phyloP scores from a whole-genome alignment of 2,888 invertebrate genomes.

The Anoncus sp. region DNA sequence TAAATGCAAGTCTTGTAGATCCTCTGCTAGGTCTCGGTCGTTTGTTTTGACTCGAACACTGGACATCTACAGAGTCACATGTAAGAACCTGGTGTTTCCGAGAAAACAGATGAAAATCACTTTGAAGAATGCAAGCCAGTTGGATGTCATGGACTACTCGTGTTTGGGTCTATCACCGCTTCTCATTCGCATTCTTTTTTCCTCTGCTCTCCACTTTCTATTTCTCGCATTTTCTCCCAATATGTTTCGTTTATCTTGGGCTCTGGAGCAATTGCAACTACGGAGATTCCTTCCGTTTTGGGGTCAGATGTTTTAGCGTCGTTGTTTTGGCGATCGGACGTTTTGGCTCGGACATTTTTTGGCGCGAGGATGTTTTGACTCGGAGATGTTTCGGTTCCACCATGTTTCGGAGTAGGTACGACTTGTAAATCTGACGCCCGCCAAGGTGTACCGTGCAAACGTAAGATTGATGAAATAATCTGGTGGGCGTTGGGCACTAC shows the following conservation, averaged over 20 bases:
- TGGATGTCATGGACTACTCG: conserved; percentile 55
- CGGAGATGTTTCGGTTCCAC: too few species aligned
- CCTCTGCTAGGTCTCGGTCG: conserved; percentile 64
- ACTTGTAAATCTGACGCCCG: too few species aligned
- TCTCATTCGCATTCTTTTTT: conserved; percentile 54
- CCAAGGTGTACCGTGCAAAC: too few species aligned
- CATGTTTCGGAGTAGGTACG: too few species aligned
- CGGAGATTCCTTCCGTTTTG: too few species aligned
- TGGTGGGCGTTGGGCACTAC: too few species aligned
- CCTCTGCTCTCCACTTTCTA: conserved; percentile 22
- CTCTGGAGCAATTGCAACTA: conserved; percentile 7
- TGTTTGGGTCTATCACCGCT: conserved; percentile 40
- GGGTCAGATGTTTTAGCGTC: too few species aligned
- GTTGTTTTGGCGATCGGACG: too few species aligned
- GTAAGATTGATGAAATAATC: too few species aligned
- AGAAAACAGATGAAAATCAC: conserved; percentile 82
- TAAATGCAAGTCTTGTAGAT: conserved; percentile 50
- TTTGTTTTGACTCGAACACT: conserved; percentile 70
- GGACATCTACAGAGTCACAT: background rate
- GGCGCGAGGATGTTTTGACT: too few species aligned
- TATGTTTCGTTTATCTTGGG: conserved; percentile 49
- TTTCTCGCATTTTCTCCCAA: background rate
- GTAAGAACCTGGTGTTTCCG: conserved; percentile 73
- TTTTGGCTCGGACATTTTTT: too few species aligned
- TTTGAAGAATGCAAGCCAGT: conserved; percentile 78